Percentiles rank a stretch among this genome's conserved stretches.
These are phyloP conservation scores for Hyperopisus bebe DNA, from an alignment of 2,113 vertebrate genomes.

Conservation along the genomic window DNA sequence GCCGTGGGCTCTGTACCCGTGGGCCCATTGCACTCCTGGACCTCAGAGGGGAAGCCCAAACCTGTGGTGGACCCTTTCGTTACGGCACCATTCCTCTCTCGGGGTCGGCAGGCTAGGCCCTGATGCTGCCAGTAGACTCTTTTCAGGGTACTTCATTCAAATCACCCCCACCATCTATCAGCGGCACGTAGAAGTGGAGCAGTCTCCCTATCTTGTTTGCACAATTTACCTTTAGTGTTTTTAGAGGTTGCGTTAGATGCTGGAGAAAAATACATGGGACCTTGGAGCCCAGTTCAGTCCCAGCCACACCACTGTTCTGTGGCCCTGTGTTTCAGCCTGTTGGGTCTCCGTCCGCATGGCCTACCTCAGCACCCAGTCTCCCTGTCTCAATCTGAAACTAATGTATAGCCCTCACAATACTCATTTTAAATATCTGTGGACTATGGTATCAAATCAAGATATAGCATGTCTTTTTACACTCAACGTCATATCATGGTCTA, in stretches of 20 bases:
- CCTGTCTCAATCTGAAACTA: neutral
- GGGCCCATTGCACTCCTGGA: conserved; percentile 76
- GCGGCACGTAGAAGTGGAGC: neutral
- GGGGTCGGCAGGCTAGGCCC: conserved; percentile 64
- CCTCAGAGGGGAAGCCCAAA: conserved; percentile 59
- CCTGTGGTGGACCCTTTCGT: conserved; percentile 68
- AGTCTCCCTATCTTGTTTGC: neutral
- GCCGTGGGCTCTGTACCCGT: conserved; percentile 78
- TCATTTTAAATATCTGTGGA: neutral
- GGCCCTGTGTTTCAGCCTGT: neutral
- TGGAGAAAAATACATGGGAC: neutral
- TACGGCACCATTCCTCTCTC: conserved; percentile 76
- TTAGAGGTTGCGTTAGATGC: neutral
- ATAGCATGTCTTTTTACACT: neutral
- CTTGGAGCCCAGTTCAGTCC: neutral
- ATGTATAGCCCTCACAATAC: neutral
- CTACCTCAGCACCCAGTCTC: conserved; percentile 3
- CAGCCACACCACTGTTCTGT: neutral
- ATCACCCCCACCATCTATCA: neutral
- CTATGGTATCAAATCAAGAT: neutral
- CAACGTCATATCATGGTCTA: neutral
- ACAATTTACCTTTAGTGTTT: neutral
- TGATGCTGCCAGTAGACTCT: neutral
- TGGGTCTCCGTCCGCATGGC: neutral
- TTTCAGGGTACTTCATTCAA: neutral